These are phyloP conservation scores for Platysteira castanea DNA, from an alignment of 2,113 vertebrate species.

Conservation along the genomic window DNA sequence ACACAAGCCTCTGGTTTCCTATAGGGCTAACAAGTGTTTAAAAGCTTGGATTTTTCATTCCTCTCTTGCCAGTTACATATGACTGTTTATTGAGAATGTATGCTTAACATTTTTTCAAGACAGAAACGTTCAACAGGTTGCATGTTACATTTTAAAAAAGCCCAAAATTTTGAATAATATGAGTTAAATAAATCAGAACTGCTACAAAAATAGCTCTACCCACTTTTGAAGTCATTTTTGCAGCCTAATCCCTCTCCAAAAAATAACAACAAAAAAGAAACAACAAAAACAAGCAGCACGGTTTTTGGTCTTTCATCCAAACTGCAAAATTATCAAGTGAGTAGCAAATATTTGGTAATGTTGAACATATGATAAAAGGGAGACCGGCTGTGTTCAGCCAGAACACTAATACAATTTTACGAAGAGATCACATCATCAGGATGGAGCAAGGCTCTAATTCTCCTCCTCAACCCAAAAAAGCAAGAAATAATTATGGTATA, in stretches of 20 bases:
- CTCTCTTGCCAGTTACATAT: neutral
- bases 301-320: neutral
- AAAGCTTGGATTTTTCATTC: neutral
- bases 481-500: neutral
- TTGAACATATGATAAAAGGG: neutral
- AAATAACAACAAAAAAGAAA: neutral
- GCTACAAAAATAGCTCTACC: neutral
- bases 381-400: neutral
- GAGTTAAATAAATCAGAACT: neutral
- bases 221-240: neutral
- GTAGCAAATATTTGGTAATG: conserved; percentile 2
- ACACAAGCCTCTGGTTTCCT: neutral
- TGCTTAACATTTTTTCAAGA: neutral
- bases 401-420: neutral
- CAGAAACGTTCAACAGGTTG: neutral
- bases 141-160: neutral
- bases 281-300: neutral
- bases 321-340: conserved; percentile 14
- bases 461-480: neutral
- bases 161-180: neutral
- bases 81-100: neutral
- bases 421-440: conserved; percentile 1
- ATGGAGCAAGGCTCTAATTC: neutral
- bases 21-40: neutral
- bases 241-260: neutral